A percentile compares a stretch with the other conserved stretches of the same genome.
Conservation (phyloP, 2,888 invertebrate species). For the Hoplodrina blanda region DNA sequence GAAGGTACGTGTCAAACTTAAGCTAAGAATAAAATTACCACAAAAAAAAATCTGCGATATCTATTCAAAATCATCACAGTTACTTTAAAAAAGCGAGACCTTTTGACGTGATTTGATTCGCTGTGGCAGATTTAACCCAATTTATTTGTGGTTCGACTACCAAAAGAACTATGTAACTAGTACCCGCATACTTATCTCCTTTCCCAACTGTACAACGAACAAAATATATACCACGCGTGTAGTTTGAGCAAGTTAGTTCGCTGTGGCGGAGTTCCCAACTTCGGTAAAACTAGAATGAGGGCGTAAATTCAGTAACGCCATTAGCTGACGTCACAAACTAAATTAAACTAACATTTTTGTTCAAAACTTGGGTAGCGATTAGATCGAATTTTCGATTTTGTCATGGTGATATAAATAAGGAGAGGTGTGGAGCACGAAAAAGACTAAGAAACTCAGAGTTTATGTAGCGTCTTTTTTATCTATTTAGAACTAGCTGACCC, state of each 20-base stretch:
- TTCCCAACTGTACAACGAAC: conserved; percentile 13
- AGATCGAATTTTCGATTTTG: conserved; percentile 41
- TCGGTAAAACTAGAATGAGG: conserved; percentile 68
- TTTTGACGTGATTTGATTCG: no score
- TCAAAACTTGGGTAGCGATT: conserved; percentile 48
- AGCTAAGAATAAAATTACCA: no score
- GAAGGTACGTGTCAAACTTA: no score
- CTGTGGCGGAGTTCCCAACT: conserved; percentile 60
- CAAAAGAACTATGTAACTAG: no score
- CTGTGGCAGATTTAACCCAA: no score
- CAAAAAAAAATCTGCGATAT: no score
- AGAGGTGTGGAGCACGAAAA: not conserved
- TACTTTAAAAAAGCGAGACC: no score
- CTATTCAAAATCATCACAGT: no score
- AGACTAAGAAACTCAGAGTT: not conserved
- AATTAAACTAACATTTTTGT: conserved; percentile 54
- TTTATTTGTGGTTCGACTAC: not conserved
- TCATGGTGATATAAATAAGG: not conserved
- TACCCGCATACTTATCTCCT: not conserved
- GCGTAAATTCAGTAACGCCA: conserved; percentile 69
- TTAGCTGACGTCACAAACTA: conserved; percentile 58
- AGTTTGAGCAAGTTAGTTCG: conserved; percentile 54
- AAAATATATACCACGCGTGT: conserved; percentile 36
- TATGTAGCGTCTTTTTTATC: not conserved
- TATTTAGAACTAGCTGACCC: no score